phyloP scores from a whole-genome alignment of 2,797 vertebrate species.

The Hipposideros larvatus region DNA sequence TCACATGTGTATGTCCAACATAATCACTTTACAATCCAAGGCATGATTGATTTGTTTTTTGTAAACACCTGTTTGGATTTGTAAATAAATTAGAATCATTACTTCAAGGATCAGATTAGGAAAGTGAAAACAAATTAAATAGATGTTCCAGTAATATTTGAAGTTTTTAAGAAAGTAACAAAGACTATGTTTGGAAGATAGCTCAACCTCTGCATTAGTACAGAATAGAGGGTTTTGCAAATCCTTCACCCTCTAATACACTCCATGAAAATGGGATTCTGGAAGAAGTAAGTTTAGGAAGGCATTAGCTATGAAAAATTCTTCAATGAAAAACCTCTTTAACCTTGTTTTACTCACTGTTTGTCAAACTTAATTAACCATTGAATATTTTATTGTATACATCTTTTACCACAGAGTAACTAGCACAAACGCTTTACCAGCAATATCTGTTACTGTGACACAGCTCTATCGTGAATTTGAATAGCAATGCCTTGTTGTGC shows the following conservation, averaged over 20 bases:
- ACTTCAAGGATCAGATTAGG: slow-evolving; percentile 51
- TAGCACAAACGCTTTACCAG: not conserved
- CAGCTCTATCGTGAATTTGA: not conserved
- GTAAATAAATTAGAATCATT: slow-evolving; percentile 64
- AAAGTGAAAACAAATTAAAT: slow-evolving; percentile 59
- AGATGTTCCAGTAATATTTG: slow-evolving; percentile 39
- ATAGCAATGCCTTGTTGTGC: not conserved
- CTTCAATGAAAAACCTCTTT: not conserved
- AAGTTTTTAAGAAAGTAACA: slow-evolving; percentile 62
- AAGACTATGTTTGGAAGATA: slow-evolving; percentile 61
- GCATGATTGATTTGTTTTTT: slow-evolving; percentile 40
- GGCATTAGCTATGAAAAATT: not conserved
- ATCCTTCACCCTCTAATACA: slow-evolving; percentile 59
- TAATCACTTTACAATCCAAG: slow-evolving; percentile 55
- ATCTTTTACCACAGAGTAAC: not conserved
- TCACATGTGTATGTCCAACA: not conserved
- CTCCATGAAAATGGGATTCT: slow-evolving; percentile 13
- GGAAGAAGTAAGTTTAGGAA: slow-evolving; percentile 19
- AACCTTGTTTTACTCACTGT: slow-evolving; percentile 53
- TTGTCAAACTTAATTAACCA: slow-evolving; percentile 10
- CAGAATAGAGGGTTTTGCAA: slow-evolving; percentile 29
- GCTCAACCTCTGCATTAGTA: slow-evolving; percentile 35
- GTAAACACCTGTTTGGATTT: slow-evolving; percentile 55
- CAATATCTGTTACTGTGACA: not conserved
- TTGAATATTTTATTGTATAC: not conserved